Evolutionary conservation across 2,113 vertebrate genomes (phyloP), one percentile per base, ranked within the genome.

Genomic region (Vulpes vulpes): DNA sequence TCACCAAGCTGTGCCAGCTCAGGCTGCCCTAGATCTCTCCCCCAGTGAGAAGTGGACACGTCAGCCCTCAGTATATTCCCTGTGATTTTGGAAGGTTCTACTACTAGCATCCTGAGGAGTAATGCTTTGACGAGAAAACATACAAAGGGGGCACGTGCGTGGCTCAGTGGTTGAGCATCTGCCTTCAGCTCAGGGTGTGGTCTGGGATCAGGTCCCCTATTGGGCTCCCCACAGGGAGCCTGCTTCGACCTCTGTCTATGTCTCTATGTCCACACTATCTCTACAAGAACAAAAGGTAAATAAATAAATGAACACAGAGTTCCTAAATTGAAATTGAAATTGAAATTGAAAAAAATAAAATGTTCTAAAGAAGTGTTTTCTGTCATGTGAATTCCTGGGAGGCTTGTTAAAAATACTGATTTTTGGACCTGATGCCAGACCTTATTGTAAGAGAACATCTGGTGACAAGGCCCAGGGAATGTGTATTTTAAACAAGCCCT

Each of bases 321-420:
- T 95, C 80, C 51, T 89, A 64, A 84, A 87, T 79, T 95, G 32
- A 96, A 84, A 87, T 79, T 95, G 32, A 96, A 84, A 87, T 79
- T 95, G 32, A 96, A 85, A 83, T 49, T 2, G 20, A 93, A 96
- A 30, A 88, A 91, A 87, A 96, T 71, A 49, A 89, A 86, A 51
- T 16, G 55, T 32, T 67, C 62, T 73, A 67, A 94, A 88, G 4
- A 74, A 91, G 38, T 69, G 3, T 67, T 69, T 95, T 74, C 43
- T 25, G 55, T 57, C 9, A 0, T 76, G 25, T 43, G 14, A 51
- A 10, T 91, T 9, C 11, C 32, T 51, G 22, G 22, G 35, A 35
- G 16, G 57, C 22, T 97, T 92, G 76, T 51, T 89, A 91, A 91
- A 91, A 97, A 91, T 87, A 59, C 22, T 73, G 38, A 51, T 92